phyloP scores from a whole-genome alignment of 2,113 vertebrate species.

The Muscicapa adusta region DNA sequence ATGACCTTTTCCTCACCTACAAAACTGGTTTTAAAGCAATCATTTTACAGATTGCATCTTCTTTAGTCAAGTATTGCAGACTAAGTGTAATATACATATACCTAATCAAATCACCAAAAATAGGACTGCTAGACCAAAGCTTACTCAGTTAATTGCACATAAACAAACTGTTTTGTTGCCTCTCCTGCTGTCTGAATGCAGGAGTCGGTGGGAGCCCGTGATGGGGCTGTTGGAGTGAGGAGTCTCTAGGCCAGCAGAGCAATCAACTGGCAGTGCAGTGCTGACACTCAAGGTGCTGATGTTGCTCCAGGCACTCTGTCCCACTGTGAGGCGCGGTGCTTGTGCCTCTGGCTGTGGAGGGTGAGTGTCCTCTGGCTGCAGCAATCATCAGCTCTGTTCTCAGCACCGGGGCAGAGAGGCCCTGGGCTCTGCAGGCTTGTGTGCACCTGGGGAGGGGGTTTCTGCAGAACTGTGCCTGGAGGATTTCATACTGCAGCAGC shows the following conservation, averaged over 20 bases:
- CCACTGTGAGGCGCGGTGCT: fast-evolving
- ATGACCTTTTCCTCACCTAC: background rate
- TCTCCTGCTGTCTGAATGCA: background rate
- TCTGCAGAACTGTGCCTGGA: background rate
- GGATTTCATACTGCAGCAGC: background rate
- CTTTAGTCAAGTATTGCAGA: background rate
- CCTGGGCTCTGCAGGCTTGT: fast-evolving
- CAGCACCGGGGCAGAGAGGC: background rate
- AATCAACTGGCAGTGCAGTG: background rate
- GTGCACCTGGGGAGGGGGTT: background rate
- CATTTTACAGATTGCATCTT: background rate
- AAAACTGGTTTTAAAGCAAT: background rate
- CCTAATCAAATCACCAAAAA: background rate
- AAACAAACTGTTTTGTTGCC: background rate
- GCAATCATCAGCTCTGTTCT: background rate
- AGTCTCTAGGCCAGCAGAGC: background rate
- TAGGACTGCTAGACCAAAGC: background rate
- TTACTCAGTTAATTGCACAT: background rate
- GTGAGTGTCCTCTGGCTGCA: background rate
- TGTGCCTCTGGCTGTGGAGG: background rate
- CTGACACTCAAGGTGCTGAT: background rate
- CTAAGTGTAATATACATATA: background rate
- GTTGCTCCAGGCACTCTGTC: fast-evolving
- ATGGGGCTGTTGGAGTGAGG: background rate
- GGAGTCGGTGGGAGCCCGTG: background rate